These are phyloP conservation scores for Drosophila obscura DNA, from an alignment of 1,140 invertebrate genomes.

Conservation along the genomic window DNA sequence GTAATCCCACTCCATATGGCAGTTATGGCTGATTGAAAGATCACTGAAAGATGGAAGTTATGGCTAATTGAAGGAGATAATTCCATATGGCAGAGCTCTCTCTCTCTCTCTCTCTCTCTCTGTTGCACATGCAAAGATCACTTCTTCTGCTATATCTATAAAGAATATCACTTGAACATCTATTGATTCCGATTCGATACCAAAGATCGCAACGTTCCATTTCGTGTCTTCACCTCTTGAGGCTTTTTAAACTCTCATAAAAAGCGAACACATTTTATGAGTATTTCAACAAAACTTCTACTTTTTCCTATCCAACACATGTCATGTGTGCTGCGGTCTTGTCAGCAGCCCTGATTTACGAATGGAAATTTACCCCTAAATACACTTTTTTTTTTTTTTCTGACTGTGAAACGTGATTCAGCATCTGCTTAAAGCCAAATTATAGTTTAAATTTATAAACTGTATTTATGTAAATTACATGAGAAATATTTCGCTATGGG, in stretches of 20 bases:
- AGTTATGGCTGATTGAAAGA: conserved; percentile 1
- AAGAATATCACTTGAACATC: too few relatives aligned
- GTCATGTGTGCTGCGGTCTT: conserved; percentile 29
- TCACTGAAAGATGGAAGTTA: too few relatives aligned
- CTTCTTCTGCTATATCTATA: not conserved
- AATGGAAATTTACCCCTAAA: conserved; percentile 29
- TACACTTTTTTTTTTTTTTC: not conserved
- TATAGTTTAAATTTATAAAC: conserved; percentile 25
- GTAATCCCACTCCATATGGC: conserved; percentile 20
- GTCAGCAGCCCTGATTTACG: conserved; percentile 64
- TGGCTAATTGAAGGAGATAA: too few relatives aligned
- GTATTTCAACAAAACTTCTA: conserved; percentile 6
- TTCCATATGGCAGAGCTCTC: too few relatives aligned
- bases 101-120: too few relatives aligned
- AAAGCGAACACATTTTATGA: conserved; percentile 11
- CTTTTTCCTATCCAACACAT: conserved; percentile 17
- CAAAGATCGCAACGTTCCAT: not conserved
- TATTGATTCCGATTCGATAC: too few relatives aligned
- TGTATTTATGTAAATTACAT: conserved; percentile 59
- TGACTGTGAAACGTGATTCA: conserved; percentile 40
- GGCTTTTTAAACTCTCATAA: conserved; percentile 36
- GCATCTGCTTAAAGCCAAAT: conserved; percentile 35
- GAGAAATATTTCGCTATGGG: conserved; percentile 18
- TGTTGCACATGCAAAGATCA: too few relatives aligned
- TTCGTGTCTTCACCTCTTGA: too few relatives aligned